Percentiles rank a stretch among this genome's conserved stretches.
Evolutionary conservation across 1,140 invertebrate species (phyloP).

Genomic region (Helicorthomorpha holstii): DNA sequence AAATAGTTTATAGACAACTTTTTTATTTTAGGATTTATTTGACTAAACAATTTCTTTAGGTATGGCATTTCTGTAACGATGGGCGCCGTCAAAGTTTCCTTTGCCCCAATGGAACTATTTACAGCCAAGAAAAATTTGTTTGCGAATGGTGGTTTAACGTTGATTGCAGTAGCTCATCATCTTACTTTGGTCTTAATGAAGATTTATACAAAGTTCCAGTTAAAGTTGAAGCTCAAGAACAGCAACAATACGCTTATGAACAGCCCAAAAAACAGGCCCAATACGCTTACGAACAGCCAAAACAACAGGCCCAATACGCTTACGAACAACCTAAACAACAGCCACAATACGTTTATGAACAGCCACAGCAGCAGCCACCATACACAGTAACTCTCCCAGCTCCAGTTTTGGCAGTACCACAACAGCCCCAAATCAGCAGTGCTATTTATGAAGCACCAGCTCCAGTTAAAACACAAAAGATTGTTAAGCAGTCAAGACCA

Average conservation of each 20-base stretch:
- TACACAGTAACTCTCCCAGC: too few species aligned
- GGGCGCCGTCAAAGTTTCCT: slow-evolving; percentile 14
- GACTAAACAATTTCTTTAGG: slow-evolving; percentile 1
- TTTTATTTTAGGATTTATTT: not conserved
- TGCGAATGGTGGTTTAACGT: slow-evolving; percentile 22
- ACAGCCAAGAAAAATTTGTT: slow-evolving; percentile 15
- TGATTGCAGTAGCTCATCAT: slow-evolving; percentile 14
- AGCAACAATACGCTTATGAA: not conserved
- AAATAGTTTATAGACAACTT: not conserved
- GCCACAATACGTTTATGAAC: not conserved
- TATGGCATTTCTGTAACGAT: slow-evolving; percentile 12
- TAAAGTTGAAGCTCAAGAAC: not conserved
- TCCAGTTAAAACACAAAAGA: too few species aligned
- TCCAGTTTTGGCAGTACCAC: too few species aligned
- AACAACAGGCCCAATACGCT: too few species aligned
- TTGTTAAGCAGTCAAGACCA: too few species aligned
- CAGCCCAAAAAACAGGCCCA: not conserved
- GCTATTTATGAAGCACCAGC: too few species aligned
- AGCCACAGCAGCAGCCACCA: not conserved
- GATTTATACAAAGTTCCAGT: not conserved
- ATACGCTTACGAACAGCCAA: too few species aligned
- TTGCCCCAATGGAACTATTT: slow-evolving; percentile 20
- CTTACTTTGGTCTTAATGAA: slow-evolving; percentile 15
- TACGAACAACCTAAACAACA: not conserved
- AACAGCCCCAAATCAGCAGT: too few species aligned